These are phyloP conservation scores for Otus sunia DNA, from an alignment of 2,113 vertebrate species.

Conservation along the genomic window DNA sequence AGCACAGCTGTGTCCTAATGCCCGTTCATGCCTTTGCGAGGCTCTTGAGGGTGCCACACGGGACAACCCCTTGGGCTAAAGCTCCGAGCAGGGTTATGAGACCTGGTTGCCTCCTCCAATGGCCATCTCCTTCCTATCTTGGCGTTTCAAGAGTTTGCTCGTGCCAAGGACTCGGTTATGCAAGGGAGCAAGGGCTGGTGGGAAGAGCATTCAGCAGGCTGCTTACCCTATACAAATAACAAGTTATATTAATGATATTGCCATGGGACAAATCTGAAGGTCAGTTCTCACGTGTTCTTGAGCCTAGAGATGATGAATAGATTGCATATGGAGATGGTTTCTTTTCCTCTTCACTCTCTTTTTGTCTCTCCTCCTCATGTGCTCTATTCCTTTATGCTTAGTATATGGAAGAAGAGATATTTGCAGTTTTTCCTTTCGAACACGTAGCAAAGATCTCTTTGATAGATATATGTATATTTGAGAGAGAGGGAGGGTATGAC, in stretches of 20 bases:
- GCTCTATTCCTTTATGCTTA: not conserved
- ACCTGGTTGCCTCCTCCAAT: not conserved
- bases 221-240: not conserved
- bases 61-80: not conserved
- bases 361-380: not conserved
- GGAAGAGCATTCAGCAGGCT: not conserved
- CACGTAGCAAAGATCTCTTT: not conserved
- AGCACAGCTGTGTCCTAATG: not conserved
- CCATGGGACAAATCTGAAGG: not conserved
- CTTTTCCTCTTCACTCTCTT: not conserved
- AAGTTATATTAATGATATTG: not conserved
- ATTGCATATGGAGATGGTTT: not conserved
- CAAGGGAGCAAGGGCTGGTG: not conserved
- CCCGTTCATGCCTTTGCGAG: not conserved
- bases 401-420: not conserved
- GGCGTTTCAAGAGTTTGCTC: accelerated
- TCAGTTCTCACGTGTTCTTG: not conserved
- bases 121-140: not conserved
- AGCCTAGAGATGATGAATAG: not conserved
- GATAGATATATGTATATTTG: not conserved
- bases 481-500: not conserved
- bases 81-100: not conserved
- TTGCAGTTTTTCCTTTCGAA: not conserved
- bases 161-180: not conserved
- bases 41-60: not conserved